Evolutionary conservation across 2,797 vertebrate species (phyloP).

Genomic region (Pipistrellus pygmaeus): DNA sequence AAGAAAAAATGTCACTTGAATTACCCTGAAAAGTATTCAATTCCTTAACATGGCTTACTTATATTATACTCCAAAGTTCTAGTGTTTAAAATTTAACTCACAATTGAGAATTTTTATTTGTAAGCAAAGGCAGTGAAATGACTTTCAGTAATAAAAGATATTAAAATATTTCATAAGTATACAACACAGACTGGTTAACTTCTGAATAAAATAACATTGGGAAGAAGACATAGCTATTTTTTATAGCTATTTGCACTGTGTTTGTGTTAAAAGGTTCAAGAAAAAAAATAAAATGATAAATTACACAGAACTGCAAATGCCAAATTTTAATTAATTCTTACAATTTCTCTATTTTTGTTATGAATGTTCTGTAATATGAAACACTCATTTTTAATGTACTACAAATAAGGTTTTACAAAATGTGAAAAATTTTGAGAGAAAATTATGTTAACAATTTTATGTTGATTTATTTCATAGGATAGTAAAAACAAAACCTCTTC

Average conservation of each 20-base stretch:
- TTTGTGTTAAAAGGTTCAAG: conserved; percentile 50
- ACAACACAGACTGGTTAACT: conserved; percentile 41
- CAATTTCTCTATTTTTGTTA: conserved; percentile 42
- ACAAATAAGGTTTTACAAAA: conserved; percentile 68
- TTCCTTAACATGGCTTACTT: conserved; percentile 35
- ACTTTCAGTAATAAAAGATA: conserved; percentile 60
- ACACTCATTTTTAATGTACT: conserved; percentile 68
- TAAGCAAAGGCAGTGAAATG: conserved; percentile 54
- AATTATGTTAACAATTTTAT: conserved; percentile 60
- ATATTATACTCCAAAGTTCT: neutral
- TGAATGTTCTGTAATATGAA: conserved; percentile 39
- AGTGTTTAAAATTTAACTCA: conserved; percentile 51
- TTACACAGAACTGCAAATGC: conserved; percentile 55
- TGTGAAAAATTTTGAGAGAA: conserved; percentile 62
- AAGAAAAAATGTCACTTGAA: conserved; percentile 63
- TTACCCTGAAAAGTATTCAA: conserved; percentile 51
- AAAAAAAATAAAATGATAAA: conserved; percentile 53
- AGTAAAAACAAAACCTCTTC: conserved; percentile 53
- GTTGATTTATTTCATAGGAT: conserved; percentile 33
- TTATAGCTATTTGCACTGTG: conserved; percentile 9
- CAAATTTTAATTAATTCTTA: conserved; percentile 48
- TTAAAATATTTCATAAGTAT: conserved; percentile 60
- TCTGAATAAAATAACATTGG: conserved; percentile 55
- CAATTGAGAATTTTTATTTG: conserved; percentile 27
- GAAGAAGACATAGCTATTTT: conserved; percentile 52